phyloP scores from a whole-genome alignment of 2,113 vertebrate genomes.

The Coptodon rendalli region DNA sequence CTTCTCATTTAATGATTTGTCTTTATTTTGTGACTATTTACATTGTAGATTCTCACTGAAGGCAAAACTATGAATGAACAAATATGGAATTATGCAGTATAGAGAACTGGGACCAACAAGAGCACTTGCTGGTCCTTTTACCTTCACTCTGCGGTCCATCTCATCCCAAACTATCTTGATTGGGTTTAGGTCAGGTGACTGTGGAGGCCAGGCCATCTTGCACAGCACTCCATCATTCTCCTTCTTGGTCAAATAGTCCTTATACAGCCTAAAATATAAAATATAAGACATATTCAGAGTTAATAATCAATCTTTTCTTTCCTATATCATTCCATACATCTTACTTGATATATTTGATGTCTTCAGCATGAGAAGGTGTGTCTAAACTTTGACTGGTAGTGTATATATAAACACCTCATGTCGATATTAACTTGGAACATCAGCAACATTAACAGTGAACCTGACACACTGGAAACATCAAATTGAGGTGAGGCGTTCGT shows the following conservation, averaged over 20 bases:
- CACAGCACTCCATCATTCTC: rapidly evolving
- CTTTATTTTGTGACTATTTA: neutral
- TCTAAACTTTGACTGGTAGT: neutral
- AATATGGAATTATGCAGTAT: neutral
- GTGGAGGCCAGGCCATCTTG: neutral
- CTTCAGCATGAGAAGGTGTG: neutral
- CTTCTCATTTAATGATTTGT: neutral
- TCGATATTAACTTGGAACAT: neutral
- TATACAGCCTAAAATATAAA: neutral
- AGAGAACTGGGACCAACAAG: neutral
- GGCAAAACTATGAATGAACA: neutral
- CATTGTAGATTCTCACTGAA: neutral
- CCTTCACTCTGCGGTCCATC: neutral
- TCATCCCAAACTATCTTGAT: rapidly evolving
- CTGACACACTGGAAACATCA: neutral
- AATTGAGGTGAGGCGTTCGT: neutral
- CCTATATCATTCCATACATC: neutral
- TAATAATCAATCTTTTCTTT: neutral
- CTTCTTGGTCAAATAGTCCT: neutral
- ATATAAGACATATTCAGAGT: neutral
- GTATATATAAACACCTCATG: neutral
- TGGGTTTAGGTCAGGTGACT: neutral
- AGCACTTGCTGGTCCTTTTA: neutral
- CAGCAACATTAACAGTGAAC: neutral
- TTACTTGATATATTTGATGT: neutral